Evolutionary conservation across 2,888 invertebrate species (phyloP), one percentile per base, ranked within the genome.

Genomic region (Acleris cristana): DNA sequence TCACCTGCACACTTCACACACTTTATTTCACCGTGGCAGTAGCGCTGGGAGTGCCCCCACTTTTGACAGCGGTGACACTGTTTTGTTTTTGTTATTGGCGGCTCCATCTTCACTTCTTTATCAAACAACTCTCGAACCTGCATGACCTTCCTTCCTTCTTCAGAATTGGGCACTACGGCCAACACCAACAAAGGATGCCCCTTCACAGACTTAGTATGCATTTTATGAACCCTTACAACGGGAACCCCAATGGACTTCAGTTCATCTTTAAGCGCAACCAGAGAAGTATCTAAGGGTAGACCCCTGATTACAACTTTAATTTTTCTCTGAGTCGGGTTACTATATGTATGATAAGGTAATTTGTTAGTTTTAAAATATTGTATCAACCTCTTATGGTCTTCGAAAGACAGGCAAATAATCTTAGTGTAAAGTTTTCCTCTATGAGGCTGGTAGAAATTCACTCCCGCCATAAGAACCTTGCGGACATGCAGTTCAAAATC

Each of bases 1-100:
- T 82, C 74, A 2, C 82, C 85, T n/a, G 80, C 85, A 78, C 90
- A 92, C 71, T 89, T 90, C 0, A 90, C 86, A 77, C 90, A 91
- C 59, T 78, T 85, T 3, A 82, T 59, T 16, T 71, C 49, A 1
- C 85, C 86, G 16, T 81, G 82, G 63, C 91, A 90, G 72, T 83
- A 86, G 19, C 85, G 79, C 69, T 88, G 86, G 1, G 86, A 77
- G 65, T 92, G 92, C 0, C 89, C 90, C 85, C 88, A 91, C 69
- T 79, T 80, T 70, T 91, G 92, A 70, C 92, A 92, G 21, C 84
- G 82, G 65, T 84, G 78, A 72, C 92, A 92, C 69, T 92, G 91
- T 49, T 73, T 83, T 1, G 72, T 64, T 65, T 84, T 87, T 6
- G 40, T 26, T 16, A 75, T 69, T 1, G 86, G 85, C 8, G 82